A percentile compares a stretch with the other conserved stretches of the same genome.
Evolutionary conservation across 2,888 invertebrate species (phyloP).

Genomic region (Abrostola triplasia): DNA sequence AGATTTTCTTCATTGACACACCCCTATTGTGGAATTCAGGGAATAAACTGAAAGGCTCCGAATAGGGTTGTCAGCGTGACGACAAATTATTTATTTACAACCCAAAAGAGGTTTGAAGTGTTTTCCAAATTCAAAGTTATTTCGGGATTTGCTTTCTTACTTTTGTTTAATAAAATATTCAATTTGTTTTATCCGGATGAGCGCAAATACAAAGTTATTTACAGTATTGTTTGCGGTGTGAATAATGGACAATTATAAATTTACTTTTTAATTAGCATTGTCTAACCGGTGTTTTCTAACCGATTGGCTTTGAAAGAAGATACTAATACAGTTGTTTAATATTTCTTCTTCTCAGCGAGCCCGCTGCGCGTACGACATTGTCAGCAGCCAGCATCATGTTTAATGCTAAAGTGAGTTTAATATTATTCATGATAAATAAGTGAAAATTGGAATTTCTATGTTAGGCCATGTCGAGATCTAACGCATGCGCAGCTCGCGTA

Average conservation of each 20-base stretch:
- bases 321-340: neutral
- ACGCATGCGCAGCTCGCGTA: too few relatives aligned
- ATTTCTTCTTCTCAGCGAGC: too few relatives aligned
- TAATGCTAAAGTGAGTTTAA: too few relatives aligned
- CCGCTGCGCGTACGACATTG: too few relatives aligned
- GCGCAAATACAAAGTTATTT: neutral
- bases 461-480: too few relatives aligned
- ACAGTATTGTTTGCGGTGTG: neutral
- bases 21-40: slow-evolving; percentile 18
- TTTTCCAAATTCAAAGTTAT: slow-evolving; percentile 17
- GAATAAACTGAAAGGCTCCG: slow-evolving; percentile 26
- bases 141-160: slow-evolving; percentile 12
- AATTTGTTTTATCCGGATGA: slow-evolving; percentile 11
- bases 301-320: neutral
- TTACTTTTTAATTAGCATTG: neutral
- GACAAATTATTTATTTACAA: slow-evolving; percentile 32
- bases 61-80: slow-evolving; percentile 14
- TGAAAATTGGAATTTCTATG: too few relatives aligned
- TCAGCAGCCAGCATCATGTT: too few relatives aligned
- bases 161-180: slow-evolving; percentile 13
- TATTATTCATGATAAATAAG: too few relatives aligned
- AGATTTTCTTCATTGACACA: slow-evolving; percentile 8
- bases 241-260: neutral
- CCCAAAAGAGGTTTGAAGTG: slow-evolving; percentile 13
- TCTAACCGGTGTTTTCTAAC: neutral